Evolutionary conservation across 2,113 vertebrate species (phyloP).

Genomic region (Sus scrofa): T2T-Sscrofa CM000817.6:43131501-43132000

Average conservation of each 20-base stretch:
- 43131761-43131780: not conserved
- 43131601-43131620: not conserved
- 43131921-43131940: not conserved
- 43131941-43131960: not conserved
- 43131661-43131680: not conserved
- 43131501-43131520: not conserved
- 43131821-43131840: not conserved
- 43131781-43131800: accelerated
- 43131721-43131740: too few species aligned
- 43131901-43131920: not conserved
- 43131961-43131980: not conserved
- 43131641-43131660: accelerated
- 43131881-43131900: not conserved
- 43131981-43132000: too few species aligned
- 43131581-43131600: not conserved
- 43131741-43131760: not conserved
- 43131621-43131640: accelerated
- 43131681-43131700: not conserved
- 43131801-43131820: accelerated
- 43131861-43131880: too few species aligned
- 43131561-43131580: not conserved
- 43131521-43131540: not conserved
- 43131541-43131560: not conserved
- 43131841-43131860: not conserved
- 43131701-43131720: not conserved